Conservation (phyloP, 2,113 vertebrate genomes). For the Sylvia atricapilla region DNA sequence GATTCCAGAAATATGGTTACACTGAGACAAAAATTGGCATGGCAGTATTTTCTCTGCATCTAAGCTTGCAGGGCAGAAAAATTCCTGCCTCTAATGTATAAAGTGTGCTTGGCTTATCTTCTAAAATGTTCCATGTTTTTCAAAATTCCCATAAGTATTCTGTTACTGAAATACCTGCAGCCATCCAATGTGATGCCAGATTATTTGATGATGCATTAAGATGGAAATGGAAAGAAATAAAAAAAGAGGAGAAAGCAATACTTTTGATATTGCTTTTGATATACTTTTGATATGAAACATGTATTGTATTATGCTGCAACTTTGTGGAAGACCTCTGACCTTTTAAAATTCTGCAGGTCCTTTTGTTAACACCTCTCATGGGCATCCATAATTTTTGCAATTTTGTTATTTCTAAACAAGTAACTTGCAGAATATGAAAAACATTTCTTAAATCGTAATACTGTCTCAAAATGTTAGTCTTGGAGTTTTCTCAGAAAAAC, state of each 20-base stretch:
- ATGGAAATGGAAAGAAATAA: background rate
- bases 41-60: background rate
- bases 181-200: background rate
- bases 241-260: background rate
- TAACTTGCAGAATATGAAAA: background rate
- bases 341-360: background rate
- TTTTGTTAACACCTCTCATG: background rate
- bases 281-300: background rate
- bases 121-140: background rate
- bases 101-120: background rate
- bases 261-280: background rate
- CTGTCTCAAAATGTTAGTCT: background rate
- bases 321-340: background rate
- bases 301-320: background rate
- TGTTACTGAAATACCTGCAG: background rate
- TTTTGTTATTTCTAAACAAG: background rate
- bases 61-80: background rate
- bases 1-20: background rate
- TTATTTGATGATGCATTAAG: background rate
- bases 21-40: background rate
- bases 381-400: background rate
- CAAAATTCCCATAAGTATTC: background rate
- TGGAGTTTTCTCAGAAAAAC: background rate
- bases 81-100: background rate
- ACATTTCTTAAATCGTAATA: background rate